phyloP scores from a whole-genome alignment of 2,888 invertebrate species.

The Tholera decimalis region DNA sequence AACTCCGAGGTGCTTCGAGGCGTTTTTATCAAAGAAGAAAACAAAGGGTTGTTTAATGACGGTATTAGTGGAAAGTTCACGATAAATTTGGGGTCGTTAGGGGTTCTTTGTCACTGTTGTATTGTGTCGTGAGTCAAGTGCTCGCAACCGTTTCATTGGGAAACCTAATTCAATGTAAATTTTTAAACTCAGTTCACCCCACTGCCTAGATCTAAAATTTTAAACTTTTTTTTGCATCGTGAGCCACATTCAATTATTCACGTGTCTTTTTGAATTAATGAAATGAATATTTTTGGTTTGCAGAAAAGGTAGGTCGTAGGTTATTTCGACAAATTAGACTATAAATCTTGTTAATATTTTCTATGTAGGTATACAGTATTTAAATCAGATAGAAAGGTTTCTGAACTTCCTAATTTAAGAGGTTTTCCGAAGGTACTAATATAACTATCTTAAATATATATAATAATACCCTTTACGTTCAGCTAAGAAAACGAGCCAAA shows the following conservation, averaged over 20 bases:
- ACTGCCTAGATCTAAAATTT: constrained; percentile 33
- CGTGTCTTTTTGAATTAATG: constrained; percentile 50
- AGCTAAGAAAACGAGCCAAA: not conserved
- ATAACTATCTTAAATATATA: not conserved
- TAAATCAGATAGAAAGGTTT: constrained; percentile 23
- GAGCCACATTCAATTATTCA: constrained; percentile 34
- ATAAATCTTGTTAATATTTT: constrained; percentile 51
- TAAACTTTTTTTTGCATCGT: constrained; percentile 8
- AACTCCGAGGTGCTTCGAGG: constrained; percentile 82
- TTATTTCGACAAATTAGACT: constrained; percentile 46
- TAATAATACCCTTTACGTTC: not conserved
- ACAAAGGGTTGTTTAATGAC: constrained; percentile 90
- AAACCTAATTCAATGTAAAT: constrained; percentile 73
- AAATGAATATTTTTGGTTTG: constrained; percentile 43
- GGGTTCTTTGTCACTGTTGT: constrained; percentile 87
- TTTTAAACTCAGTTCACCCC: constrained; percentile 58
- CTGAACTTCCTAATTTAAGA: not conserved
- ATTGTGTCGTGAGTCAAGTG: constrained; percentile 84
- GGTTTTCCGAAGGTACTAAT: not conserved
- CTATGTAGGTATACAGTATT: constrained; percentile 39
- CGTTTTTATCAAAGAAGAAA: constrained; percentile 89
- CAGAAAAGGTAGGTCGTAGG: constrained; percentile 40
- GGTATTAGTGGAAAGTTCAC: constrained; percentile 90
- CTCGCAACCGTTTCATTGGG: constrained; percentile 74
- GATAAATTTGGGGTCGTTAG: constrained; percentile 89